Conservation (phyloP, 2,888 invertebrate species). For the Scaptomyza parva region DNA sequence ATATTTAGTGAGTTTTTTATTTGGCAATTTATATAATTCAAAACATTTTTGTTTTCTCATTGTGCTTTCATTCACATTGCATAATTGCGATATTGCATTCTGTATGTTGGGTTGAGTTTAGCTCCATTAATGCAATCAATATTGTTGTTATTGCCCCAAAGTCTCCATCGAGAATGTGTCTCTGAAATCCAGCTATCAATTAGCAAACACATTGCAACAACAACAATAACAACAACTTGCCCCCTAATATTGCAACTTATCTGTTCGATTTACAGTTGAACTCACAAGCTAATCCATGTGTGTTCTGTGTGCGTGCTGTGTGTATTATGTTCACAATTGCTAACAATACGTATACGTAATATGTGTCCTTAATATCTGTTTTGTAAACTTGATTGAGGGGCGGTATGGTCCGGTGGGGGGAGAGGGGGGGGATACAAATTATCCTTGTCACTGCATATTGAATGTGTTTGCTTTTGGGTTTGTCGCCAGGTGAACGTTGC, state of each 20-base stretch:
- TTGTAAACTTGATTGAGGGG: background rate
- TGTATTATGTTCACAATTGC: too few species aligned
- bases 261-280: constrained; percentile 7
- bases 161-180: constrained; percentile 10
- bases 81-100: constrained; percentile 10
- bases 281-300: constrained; percentile 2
- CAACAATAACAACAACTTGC: background rate
- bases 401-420: too few species aligned
- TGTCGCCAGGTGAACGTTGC: too few species aligned
- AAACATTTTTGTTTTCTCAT: constrained; percentile 12
- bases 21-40: constrained; percentile 10
- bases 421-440: too few species aligned
- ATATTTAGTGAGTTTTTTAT: background rate
- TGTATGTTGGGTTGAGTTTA: background rate
- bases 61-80: constrained; percentile 13
- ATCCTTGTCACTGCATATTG: background rate
- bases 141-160: background rate
- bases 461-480: background rate
- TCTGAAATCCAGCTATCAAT: constrained; percentile 22
- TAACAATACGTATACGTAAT: too few species aligned
- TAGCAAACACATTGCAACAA: constrained; percentile 12
- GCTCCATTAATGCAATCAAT: constrained; percentile 24
- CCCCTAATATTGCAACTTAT: constrained; percentile 5
- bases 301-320: background rate
- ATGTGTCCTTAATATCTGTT: background rate